A percentile compares a stretch with the other conserved stretches of the same genome.
Evolutionary conservation across 2,888 invertebrate genomes (phyloP).

Genomic region (Agrenia bidenticulata): DNA sequence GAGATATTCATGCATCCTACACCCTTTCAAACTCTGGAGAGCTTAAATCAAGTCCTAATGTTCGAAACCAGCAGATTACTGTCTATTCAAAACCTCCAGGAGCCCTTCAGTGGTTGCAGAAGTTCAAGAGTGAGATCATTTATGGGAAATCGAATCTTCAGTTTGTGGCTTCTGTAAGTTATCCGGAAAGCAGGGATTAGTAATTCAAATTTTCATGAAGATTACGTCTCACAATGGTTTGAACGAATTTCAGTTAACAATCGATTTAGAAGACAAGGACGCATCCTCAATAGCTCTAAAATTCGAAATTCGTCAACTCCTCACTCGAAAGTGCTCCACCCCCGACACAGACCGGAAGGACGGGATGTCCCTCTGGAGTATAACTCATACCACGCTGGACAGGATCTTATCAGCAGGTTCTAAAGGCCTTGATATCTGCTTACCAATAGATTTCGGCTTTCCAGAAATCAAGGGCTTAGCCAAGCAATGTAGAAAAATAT

Average conservation of each 20-base stretch:
- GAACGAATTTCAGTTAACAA: not conserved
- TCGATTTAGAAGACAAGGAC: constrained; percentile 7
- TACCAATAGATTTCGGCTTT: constrained; percentile 12
- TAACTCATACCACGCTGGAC: constrained; percentile 1
- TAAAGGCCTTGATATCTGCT: constrained; percentile 8
- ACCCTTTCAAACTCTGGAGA: constrained; percentile 18
- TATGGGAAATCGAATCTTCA: constrained; percentile 37
- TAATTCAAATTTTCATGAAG: not conserved
- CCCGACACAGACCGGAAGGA: not conserved
- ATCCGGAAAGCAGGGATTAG: not conserved
- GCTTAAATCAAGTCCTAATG: constrained; percentile 31
- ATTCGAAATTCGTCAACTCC: constrained; percentile 14
- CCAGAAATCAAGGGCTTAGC: not conserved
- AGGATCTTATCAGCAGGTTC: not conserved
- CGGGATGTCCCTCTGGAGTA: constrained; percentile 14
- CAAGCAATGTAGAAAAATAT: constrained; percentile 6
- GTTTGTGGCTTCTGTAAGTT: constrained; percentile 14
- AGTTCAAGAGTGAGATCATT: constrained; percentile 40
- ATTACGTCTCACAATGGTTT: not conserved
- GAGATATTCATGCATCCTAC: constrained; percentile 10
- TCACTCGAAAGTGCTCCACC: constrained; percentile 2
- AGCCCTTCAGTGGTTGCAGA: constrained; percentile 36
- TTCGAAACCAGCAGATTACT: constrained; percentile 25
- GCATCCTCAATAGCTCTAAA: constrained; percentile 11
- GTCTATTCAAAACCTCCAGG: constrained; percentile 43